Evolutionary conservation across 2,888 invertebrate genomes (phyloP).

Genomic region (Drosophila rellima): DNA sequence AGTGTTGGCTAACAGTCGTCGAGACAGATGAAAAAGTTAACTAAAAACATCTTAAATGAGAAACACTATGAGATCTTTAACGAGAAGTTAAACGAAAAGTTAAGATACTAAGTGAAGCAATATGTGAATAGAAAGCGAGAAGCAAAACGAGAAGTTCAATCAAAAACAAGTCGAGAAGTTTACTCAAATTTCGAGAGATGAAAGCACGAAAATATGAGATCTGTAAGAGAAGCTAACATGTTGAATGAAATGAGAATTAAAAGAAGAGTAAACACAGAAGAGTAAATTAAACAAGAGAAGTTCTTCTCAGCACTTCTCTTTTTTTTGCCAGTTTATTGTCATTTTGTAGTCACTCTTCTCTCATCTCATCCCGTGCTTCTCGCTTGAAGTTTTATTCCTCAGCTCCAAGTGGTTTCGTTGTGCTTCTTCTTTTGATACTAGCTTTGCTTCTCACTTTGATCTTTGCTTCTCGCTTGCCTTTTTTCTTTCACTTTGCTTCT

Average conservation of each 20-base stretch:
- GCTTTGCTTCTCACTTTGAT: not conserved
- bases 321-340: not conserved
- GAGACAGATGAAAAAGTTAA: not conserved
- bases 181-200: too few species aligned
- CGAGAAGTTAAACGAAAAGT: too few species aligned
- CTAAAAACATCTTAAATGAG: too few species aligned
- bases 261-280: not conserved
- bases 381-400: not conserved
- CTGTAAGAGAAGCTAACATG: not conserved
- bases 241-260: not conserved
- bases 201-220: too few species aligned
- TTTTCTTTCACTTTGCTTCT: not conserved
- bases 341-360: too few species aligned
- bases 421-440: not conserved
- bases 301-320: not conserved
- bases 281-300: not conserved
- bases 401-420: not conserved
- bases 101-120: not conserved
- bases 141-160: not conserved
- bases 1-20: not conserved
- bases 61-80: too few species aligned
- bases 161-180: not conserved
- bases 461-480: not conserved
- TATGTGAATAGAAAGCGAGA: not conserved
- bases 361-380: not conserved